Evolutionary conservation across 2,797 vertebrate genomes (phyloP), one percentile per base, ranked within the genome.

Genomic region (Enoplosus armatus): DNA sequence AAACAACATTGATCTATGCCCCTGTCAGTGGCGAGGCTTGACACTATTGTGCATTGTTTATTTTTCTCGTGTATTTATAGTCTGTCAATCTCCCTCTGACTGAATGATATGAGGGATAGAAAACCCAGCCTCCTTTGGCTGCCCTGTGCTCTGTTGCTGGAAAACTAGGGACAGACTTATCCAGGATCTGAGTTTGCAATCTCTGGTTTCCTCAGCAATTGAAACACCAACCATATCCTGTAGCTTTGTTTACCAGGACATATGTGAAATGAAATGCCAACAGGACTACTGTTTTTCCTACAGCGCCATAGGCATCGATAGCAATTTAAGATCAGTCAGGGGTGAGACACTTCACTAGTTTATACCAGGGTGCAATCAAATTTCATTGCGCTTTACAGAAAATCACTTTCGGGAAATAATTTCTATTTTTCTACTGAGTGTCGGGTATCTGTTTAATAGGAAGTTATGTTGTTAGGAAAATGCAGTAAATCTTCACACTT

Each of bases 1-100:
- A 95, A 93, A 94, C 92, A 92, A 94, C 90, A 87, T 91, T 94
- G 94, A 94, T 94, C 78, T 94, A 94, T 86, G 87, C 62, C 53
- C 80, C 80, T 92, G 95, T 94, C 94, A 93, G 74, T 20, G 51
- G 79, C 4, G 3, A 84, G 53, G 79, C 83, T 84, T 78, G 84
- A 87, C 81, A 71, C 83, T 55, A 86, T 90, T 92, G 92, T 91
- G 88, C 47, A 85, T 92, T 91, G 86, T 92, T 93, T 91, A 75
- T 88, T 89, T 88, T 87, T 85, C 75, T 75, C 39, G 68, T 70
- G 66, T 72, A 72, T 90, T 86, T 87, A 87, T 87, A 80, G 86
- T 85, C 56, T 77, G 90, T 93, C 89, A 92, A 74, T 89, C 89
- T 77, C 55, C 45, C 65, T 79, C 64, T 77, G 74, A 80, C 79